phyloP scores from a whole-genome alignment of 1,140 invertebrate genomes.

The Calliopsis andreniformis region DNA sequence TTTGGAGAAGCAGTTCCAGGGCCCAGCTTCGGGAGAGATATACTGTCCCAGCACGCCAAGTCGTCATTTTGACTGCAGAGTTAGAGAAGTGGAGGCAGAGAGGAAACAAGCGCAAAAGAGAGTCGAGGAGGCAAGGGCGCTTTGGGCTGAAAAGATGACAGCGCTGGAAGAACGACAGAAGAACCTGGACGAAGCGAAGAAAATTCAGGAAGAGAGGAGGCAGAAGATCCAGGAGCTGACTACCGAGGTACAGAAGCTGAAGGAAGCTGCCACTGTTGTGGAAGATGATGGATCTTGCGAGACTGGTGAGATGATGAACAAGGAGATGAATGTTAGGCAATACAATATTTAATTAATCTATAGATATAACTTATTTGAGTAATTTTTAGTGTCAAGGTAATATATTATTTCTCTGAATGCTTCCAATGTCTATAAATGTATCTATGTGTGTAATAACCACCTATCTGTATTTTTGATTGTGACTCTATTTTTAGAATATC shows the following conservation, averaged over 20 bases:
- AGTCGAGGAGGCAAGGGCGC: conserved; percentile 63
- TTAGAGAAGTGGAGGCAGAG: conserved; percentile 70
- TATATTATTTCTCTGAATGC: too few species aligned
- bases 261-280: neutral
- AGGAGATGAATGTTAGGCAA: too few species aligned
- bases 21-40: conserved; percentile 24
- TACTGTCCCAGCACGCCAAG: conserved; percentile 63
- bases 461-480: too few species aligned
- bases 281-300: conserved; percentile 33
- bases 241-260: conserved; percentile 43
- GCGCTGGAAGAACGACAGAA: conserved; percentile 51
- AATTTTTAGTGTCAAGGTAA: too few species aligned
- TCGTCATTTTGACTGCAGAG: conserved; percentile 67
- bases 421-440: too few species aligned
- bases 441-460: too few species aligned
- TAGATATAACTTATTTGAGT: too few species aligned
- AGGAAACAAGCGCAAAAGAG: conserved; percentile 66
- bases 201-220: conserved; percentile 53
- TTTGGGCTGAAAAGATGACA: conserved; percentile 64
- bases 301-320: conserved; percentile 14
- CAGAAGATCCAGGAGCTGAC: conserved; percentile 52
- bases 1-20: conserved; percentile 67
- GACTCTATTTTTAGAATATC: too few species aligned
- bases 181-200: conserved; percentile 60
- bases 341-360: too few species aligned